Percentiles rank a stretch among this genome's conserved stretches.
These are phyloP conservation scores for Palythoa heliodiscus DNA, from an alignment of 92 coral and sea anemone genomes.

Conservation along the genomic window DNA sequence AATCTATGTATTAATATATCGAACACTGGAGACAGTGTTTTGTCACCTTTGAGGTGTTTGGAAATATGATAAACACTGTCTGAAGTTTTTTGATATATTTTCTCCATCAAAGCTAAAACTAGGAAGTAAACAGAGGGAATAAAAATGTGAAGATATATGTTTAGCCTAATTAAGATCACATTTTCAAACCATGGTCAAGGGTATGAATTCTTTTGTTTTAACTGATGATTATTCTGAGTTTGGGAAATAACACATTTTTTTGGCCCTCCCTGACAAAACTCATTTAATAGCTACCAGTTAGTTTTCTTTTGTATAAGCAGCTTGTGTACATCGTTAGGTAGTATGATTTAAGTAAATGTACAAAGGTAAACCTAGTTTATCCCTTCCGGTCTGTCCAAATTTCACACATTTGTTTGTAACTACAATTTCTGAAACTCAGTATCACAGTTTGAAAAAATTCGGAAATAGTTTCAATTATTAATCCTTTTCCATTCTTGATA, in stretches of 20 bases:
- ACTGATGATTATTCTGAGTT: slow-evolving; percentile 1
- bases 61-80: not conserved
- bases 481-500: not conserved
- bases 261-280: slow-evolving; percentile 2
- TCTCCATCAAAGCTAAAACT: not conserved
- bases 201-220: slow-evolving; percentile 13
- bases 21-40: not conserved
- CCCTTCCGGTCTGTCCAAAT: not conserved
- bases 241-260: not conserved
- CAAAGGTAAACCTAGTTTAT: not conserved
- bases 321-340: not conserved
- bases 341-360: not conserved
- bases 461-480: slow-evolving; percentile 5
- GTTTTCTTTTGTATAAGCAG: slow-evolving; percentile 1
- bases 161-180: slow-evolving; percentile 2
- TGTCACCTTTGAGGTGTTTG: not conserved
- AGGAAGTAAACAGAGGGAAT: slow-evolving; percentile 11
- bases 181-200: slow-evolving; percentile 13
- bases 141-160: slow-evolving; percentile 10
- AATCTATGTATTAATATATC: not conserved
- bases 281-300: slow-evolving; percentile 11
- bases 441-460: not conserved
- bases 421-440: not conserved
- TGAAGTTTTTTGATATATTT: not conserved
- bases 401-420: slow-evolving; percentile 1